phyloP scores from a whole-genome alignment of 2,888 invertebrate species.

The Drosophila quinaria region DNA sequence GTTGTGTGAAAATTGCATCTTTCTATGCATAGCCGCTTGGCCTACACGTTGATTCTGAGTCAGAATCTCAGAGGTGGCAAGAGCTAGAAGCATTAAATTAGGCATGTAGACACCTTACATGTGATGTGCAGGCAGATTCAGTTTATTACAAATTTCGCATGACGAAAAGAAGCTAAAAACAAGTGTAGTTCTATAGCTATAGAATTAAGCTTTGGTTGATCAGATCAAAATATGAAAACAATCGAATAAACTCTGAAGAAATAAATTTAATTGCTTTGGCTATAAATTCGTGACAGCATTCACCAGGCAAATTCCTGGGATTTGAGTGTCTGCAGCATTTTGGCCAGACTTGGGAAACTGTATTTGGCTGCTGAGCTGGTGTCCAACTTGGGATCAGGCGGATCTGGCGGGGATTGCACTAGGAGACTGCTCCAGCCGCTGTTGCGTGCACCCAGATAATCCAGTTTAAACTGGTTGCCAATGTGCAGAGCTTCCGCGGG shows the following conservation, averaged over 20 bases:
- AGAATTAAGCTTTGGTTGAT: neutral
- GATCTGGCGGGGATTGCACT: slow-evolving; percentile 37
- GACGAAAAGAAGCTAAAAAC: too few relatives aligned
- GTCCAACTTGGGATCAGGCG: neutral
- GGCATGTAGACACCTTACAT: too few relatives aligned
- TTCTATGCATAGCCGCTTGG: too few relatives aligned
- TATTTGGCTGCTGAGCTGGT: slow-evolving; percentile 55
- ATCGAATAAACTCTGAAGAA: neutral
- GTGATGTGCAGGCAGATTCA: too few relatives aligned
- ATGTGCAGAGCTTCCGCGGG: slow-evolving; percentile 92
- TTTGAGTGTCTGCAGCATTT: slow-evolving; percentile 71
- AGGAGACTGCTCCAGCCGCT: slow-evolving; percentile 86
- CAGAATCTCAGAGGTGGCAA: too few relatives aligned
- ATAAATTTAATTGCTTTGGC: neutral
- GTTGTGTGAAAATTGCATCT: too few relatives aligned
- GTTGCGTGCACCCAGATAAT: slow-evolving; percentile 91
- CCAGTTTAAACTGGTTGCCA: slow-evolving; percentile 91
- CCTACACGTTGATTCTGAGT: too few relatives aligned
- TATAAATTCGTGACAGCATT: neutral
- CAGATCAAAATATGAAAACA: neutral
- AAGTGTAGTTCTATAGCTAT: neutral
- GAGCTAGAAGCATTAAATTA: too few relatives aligned
- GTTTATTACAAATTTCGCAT: too few relatives aligned
- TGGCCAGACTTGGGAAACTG: slow-evolving; percentile 66
- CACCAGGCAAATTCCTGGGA: slow-evolving; percentile 78